Evolutionary conservation across 1,140 invertebrate genomes (phyloP).

Genomic region (Nebria ingens): DNA sequence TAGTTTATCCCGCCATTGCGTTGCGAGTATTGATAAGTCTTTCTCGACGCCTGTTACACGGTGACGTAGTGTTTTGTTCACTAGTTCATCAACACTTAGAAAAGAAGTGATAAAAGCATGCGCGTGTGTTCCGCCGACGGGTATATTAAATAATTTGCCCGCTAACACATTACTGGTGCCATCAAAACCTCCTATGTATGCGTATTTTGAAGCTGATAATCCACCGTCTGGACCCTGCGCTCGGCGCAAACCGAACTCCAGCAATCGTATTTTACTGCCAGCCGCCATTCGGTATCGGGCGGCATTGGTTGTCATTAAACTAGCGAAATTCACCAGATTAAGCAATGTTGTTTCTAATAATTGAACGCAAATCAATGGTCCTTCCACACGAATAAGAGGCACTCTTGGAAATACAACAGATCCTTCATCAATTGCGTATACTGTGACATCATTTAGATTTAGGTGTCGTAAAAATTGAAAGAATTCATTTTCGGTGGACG

Average conservation of each 20-base stretch:
- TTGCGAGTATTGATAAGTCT: slow-evolving; percentile 60
- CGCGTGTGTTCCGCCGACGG: slow-evolving; percentile 95
- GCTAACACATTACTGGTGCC: slow-evolving; percentile 98
- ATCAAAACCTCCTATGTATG: slow-evolving; percentile 98
- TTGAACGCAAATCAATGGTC: slow-evolving; percentile 91
- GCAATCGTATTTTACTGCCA: slow-evolving; percentile 71
- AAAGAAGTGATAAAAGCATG: slow-evolving; percentile 99
- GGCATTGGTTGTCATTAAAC: slow-evolving; percentile 97
- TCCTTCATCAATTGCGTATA: slow-evolving; percentile 92
- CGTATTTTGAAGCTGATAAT: slow-evolving; percentile 95
- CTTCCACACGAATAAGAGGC: slow-evolving; percentile 86
- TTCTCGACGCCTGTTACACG: slow-evolving; percentile 47
- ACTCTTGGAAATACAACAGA: slow-evolving; percentile 95
- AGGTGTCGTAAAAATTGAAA: slow-evolving; percentile 78
- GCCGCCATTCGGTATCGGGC: slow-evolving; percentile 92
- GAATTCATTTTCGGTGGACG: slow-evolving; percentile 79
- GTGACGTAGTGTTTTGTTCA: slow-evolving; percentile 53
- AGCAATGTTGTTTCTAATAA: slow-evolving; percentile 94
- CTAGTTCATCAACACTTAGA: slow-evolving; percentile 61
- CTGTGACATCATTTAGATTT: slow-evolving; percentile 72
- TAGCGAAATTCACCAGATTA: slow-evolving; percentile 94
- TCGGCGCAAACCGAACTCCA: slow-evolving; percentile 93
- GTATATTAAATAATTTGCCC: slow-evolving; percentile 96
- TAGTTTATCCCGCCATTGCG: slow-evolving; percentile 60
- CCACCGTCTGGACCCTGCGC: slow-evolving; percentile 98